Evolutionary conservation across 1,140 invertebrate genomes (phyloP), one percentile per base, ranked within the genome.

Genomic region (Drosophila nikananu): DNA sequence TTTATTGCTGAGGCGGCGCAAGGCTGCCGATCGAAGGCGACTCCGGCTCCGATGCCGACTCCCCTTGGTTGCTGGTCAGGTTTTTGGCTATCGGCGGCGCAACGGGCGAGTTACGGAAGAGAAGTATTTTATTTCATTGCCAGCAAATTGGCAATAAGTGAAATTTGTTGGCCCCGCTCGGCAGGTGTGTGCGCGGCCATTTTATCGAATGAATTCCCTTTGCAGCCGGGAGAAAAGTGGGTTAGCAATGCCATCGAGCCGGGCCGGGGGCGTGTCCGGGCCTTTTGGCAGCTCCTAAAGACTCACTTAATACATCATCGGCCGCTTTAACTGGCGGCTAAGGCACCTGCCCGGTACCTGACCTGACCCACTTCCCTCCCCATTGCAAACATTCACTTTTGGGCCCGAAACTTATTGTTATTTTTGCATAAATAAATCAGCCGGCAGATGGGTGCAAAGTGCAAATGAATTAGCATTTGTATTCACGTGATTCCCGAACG

Each of bases 141-240:
- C 81, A 90, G 83, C 84, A 89, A 89, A 89, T 89, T 89, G 86
- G 78, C 81, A 86, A 89, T 89, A 89, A 89, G 86, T 89, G 86
- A 89, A 90, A 89, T 89, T 89, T 90, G 86, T 89, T 89, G 78
- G 86, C 78, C 67, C 52, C 70, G 41, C 71, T 84, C 74, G 70
- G 63, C 84, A 89, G 84, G 86, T 89, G 86, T 81, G 77, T 77
- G 67, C n/a, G 41, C 49, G 42, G 71, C 66, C 25, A 59, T 59
- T 58, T 39, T 51, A 63, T 64, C 49, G 35, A 54, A 57, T 70
- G 46, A 52, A 48, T 59, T 73, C 72, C 42, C 72, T 55, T 44
- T 10, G 25, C 46, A 48, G 23, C 63, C 32, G 19, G 23, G 21
- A 12, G 42, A 76, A 83, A 84, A 84, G 62, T 83, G 71, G 77